Evolutionary conservation across 2,797 vertebrate genomes (phyloP), one percentile per base, ranked within the genome.

Genomic region (Halcyon leucocephala): DNA sequence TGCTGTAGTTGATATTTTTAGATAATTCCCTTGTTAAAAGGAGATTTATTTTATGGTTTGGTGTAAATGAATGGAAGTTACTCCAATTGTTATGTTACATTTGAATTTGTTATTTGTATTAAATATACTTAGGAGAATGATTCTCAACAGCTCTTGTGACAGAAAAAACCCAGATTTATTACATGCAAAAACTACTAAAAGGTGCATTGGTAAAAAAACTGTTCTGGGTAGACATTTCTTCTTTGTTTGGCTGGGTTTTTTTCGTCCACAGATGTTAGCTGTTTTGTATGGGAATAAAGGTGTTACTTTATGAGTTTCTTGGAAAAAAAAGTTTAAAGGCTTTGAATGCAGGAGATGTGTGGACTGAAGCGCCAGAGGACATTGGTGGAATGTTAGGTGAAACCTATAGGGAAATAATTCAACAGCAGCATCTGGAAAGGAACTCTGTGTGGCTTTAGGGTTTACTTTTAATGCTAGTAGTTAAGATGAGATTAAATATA

Each of bases 381-480:
- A 85, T 84, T 94, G 92, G 58, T n/a, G 97, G 97, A 97, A 97
- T 96, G 96, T 96, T 97, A 97, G 97, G 97, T 95, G 96, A 97
- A 81, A 91, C 41, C 97, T 54, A 9, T 9, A 31, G 98, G 97
- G 97, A 98, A 96, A 95, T 96, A 96, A 83, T 97, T 97, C 82
- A 71, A 78, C 94, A 62, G 97, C 97, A 97, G 98, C 97, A 98
- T 97, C 97, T 98, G 98, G 97, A 97, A 98, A 96, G 97, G 97
- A 98, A 92, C 96, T 97, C 55, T 92, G 95, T 95, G 94, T 84
- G 94, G 93, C 94, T 95, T 96, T 94, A 94, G 91, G 95, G 96
- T 93, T 97, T 97, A 91, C 78, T 97, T 97, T 97, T 97, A 97
- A 97, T 96, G 93, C 95, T 95, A 52, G 94, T 96, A 97, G 96